Base-by-base conservation (phyloP, 1,140 invertebrate genomes). In the Andrena cerasifolii region DNA sequence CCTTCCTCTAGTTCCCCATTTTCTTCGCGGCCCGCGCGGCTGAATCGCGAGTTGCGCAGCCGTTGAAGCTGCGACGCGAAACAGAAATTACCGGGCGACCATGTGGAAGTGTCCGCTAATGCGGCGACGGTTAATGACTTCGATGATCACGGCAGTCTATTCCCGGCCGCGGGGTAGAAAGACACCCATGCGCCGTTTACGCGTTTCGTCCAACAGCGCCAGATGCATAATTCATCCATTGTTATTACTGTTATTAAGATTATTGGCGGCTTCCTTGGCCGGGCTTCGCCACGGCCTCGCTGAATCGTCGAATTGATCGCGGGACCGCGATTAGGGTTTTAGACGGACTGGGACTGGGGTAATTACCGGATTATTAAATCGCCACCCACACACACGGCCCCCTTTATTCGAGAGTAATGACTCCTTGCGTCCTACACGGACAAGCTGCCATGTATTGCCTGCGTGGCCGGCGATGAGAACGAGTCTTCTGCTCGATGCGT, bases 291-390 rank as follows among this genome's bases (percentile, higher is more conserved):
- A 5, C 16, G 18, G 18, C 4, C n/a, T 66, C 70, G 70, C 63
- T 65, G 61, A 66, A 74, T 76, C 67, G 43, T 66, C 72, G 43
- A 51, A 72, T 75, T 67, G 78, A 79, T 72, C 51, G 77, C n/a
- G n/a, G 33, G 45, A 6, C 47, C 53, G 76, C 43, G 67, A 83
- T 79, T 54, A 71, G 66, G 65, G 74, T 62, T 77, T 65, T 45
- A 66, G 65, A 62, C 59, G 61, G 45, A 36, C 70, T 59, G 56
- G 80, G 68, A 73, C 16, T n/a, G n/a, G 21, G 67, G 59, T 83
- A 83, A 83, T 83, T 83, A 83, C 78, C 65, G 28, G 78, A 83
- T 83, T 83, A 83, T 83, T 83, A 83, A 79, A 74, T 83, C 67
- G 67, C 59, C 63, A 83, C 77, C 76, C 67, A 70, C 75, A 26